phyloP scores from a whole-genome alignment of 2,888 invertebrate genomes.

The Graphium colonna region DNA sequence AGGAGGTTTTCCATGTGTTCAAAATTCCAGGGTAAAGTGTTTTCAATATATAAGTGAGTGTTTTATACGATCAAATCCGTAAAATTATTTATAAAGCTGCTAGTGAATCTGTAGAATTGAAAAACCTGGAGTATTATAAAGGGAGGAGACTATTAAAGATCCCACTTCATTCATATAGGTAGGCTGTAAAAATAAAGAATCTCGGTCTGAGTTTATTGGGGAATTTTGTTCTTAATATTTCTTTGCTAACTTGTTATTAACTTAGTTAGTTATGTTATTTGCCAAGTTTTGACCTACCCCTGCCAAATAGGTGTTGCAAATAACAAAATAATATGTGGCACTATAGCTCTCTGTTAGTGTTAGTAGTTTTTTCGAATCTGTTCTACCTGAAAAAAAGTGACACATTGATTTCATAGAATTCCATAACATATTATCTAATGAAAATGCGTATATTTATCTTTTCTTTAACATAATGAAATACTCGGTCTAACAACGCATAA shows the following conservation, averaged over 20 bases:
- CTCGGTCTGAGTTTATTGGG: neutral
- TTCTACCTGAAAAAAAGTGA: constrained; percentile 2
- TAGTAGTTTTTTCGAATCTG: neutral
- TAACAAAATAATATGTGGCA: neutral
- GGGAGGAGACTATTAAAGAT: constrained; percentile 9
- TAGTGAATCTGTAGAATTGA: constrained; percentile 14
- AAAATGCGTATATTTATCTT: too few relatives aligned
- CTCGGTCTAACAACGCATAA: too few relatives aligned
- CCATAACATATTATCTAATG: too few relatives aligned
- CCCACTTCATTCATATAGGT: constrained; percentile 15
- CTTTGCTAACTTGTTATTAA: neutral
- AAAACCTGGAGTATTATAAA: constrained; percentile 12
- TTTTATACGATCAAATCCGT: neutral
- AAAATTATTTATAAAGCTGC: constrained; percentile 3
- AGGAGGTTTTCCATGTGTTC: constrained; percentile 15
- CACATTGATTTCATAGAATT: constrained; percentile 22
- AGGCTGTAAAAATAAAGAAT: constrained; percentile 14
- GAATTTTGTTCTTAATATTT: neutral
- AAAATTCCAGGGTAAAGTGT: constrained; percentile 11
- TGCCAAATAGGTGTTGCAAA: constrained; percentile 10
- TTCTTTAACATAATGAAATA: too few relatives aligned
- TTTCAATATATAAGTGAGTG: constrained; percentile 5
- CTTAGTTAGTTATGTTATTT: neutral
- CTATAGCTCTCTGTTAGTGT: neutral
- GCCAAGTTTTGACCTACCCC: constrained; percentile 8